Conservation (phyloP, 2,797 vertebrate species). For the Lacerta viridis region DNA sequence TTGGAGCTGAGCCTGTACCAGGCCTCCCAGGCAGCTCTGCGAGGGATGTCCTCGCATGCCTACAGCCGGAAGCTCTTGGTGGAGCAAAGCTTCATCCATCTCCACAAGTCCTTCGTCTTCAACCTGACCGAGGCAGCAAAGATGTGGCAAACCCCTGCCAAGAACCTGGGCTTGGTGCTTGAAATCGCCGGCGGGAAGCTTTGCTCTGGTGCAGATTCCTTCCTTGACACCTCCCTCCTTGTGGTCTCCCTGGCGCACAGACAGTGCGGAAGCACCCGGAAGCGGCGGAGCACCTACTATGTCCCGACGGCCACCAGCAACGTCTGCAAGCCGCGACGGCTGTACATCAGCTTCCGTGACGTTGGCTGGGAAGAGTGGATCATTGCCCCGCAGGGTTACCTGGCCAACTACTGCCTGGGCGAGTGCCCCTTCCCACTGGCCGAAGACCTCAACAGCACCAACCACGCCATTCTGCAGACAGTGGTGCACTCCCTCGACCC, state of each 20-base stretch:
- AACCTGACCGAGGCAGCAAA: conserved; percentile 83
- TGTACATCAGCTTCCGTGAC: conserved; percentile 94
- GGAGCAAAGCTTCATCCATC: conserved; percentile 80
- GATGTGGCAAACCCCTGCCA: conserved; percentile 74
- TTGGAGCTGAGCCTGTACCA: conserved; percentile 84
- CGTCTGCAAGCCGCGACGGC: conserved; percentile 87
- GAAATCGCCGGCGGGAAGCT: conserved; percentile 58
- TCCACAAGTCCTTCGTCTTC: conserved; percentile 78
- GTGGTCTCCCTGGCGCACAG: conserved; percentile 86
- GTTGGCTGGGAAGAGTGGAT: conserved; percentile 98
- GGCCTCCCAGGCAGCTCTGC: conserved; percentile 71
- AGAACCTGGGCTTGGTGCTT: conserved; percentile 83
- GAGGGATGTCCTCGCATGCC: conserved; percentile 63
- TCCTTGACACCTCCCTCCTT: conserved; percentile 83
- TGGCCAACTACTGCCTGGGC: conserved; percentile 95
- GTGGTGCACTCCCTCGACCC: conserved; percentile 91
- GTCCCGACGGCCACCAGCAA: conserved; percentile 72
- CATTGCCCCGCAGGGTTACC: conserved; percentile 94
- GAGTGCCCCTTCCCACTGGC: conserved; percentile 92
- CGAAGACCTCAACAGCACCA: conserved; percentile 88
- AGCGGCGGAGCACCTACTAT: conserved; percentile 57
- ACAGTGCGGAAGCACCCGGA: conserved; percentile 82
- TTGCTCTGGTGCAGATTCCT: conserved; percentile 58
- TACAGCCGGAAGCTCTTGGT: conserved; percentile 79
- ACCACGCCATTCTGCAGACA: conserved; percentile 95